Evolutionary conservation across 2,797 vertebrate species (phyloP), one percentile per base, ranked within the genome.

Genomic region (Spea hammondii): DNA sequence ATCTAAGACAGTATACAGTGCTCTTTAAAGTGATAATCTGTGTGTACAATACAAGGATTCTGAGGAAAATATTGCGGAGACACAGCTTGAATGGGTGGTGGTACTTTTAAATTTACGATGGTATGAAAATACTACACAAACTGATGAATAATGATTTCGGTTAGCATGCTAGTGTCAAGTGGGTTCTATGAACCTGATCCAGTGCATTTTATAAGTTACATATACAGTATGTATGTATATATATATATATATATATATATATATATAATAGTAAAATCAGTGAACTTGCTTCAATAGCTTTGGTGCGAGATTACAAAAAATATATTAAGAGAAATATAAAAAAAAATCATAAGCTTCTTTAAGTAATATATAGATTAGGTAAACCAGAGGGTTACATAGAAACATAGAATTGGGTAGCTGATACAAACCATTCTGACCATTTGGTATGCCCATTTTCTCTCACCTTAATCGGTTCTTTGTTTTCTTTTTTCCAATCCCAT

Each of bases 1-100:
- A 77, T 82, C 68, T 79, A 85, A 84, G 80, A 70, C 77, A 60
- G 79, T 84, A 68, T 69, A 62, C 64, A 32, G 77, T 73, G 44
- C 65, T 70, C 72, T 65, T 77, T 65, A 64, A 69, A 69, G 54
- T 72, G 53, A 55, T 68, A 82, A 82, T 73, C 64, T 54, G 10
- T 50, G 51, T 72, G 62, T 68, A 77, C 65, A 73, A 69, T 72
- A 4, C 59, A 14, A 48, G 46, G 60, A 71, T 46, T 57, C 62
- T 45, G 68, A 73, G 46, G 44, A 47, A 73, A 73, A 53, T 62
- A 68, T 55, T 77, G 66, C 48, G 55, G 53, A 54, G n/a, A 44
- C 55, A 50, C 65, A 74, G 65, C 47, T 46, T 55, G 13, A 60
- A 64, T 68, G 14, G 64, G 17, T 47, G 49, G 72, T 50, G 10